A percentile compares a stretch with the other conserved stretches of the same genome.
phyloP scores from a whole-genome alignment of 2,888 invertebrate species.

The Sthenelais limicola region DNA sequence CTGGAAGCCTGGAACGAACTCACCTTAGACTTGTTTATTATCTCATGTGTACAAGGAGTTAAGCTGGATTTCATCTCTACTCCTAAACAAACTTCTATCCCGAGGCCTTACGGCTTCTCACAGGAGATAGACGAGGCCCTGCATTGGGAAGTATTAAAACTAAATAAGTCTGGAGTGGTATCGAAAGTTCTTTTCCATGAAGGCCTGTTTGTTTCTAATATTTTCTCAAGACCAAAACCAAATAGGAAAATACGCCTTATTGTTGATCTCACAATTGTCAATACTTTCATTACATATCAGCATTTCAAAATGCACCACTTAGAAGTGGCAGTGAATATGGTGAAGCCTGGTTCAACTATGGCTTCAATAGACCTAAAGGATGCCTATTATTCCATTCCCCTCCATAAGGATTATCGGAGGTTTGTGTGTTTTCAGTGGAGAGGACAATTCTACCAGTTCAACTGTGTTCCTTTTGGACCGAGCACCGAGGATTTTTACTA shows the following conservation, averaged over 20 bases:
- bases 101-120: too few species aligned
- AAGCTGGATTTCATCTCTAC: too few species aligned
- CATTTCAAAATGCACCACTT: neutral
- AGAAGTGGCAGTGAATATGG: neutral
- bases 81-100: too few species aligned
- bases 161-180: too few species aligned
- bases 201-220: too few species aligned
- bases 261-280: too few species aligned
- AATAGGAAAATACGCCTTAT: neutral
- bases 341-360: neutral
- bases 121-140: too few species aligned
- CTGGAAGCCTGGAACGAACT: too few species aligned
- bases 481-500: slow-evolving; percentile 51
- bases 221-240: slow-evolving; percentile 1
- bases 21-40: too few species aligned
- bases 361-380: slow-evolving; percentile 25
- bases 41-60: too few species aligned
- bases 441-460: slow-evolving; percentile 45
- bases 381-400: slow-evolving; percentile 48
- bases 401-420: slow-evolving; percentile 39
- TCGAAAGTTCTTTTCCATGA: too few species aligned
- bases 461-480: slow-evolving; percentile 49
- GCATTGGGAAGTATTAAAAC: too few species aligned
- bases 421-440: slow-evolving; percentile 49
- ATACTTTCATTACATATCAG: neutral